These are phyloP conservation scores for Gnathonemus echidnorhynchus DNA, from an alignment of 2,113 vertebrate species.

Conservation along the genomic window DNA sequence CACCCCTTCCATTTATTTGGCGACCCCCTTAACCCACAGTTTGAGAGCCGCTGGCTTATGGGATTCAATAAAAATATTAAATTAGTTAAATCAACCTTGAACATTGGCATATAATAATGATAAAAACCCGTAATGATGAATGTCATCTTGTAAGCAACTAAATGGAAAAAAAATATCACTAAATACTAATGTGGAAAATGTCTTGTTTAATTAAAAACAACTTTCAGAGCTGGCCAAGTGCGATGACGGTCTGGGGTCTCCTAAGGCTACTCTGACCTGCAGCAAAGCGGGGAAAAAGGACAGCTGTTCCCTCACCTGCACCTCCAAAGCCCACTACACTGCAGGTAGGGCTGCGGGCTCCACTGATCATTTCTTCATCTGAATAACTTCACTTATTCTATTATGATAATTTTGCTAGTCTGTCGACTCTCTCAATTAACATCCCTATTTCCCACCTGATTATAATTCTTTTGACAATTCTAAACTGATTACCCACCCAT, in stretches of 20 bases:
- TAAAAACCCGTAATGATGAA: not conserved
- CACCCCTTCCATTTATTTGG: not conserved
- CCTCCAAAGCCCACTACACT: slow-evolving; percentile 79
- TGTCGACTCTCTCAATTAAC: not conserved
- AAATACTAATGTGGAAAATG: not conserved
- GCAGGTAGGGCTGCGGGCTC: slow-evolving; percentile 66
- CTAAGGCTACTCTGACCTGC: slow-evolving; percentile 80
- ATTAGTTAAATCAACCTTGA: not conserved
- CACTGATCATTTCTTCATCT: not conserved
- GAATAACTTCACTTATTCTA: not conserved
- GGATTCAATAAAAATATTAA: not conserved
- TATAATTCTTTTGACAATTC: not conserved
- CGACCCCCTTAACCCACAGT: not conserved
- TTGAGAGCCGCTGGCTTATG: not conserved
- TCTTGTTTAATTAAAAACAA: not conserved
- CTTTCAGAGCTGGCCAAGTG: slow-evolving; percentile 72
- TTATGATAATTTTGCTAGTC: not conserved
- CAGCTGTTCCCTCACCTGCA: slow-evolving; percentile 86
- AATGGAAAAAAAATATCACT: not conserved
- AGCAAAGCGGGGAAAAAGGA: slow-evolving; percentile 88
- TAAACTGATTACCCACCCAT: not conserved
- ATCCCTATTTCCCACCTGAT: not conserved
- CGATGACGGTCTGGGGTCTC: slow-evolving; percentile 58
- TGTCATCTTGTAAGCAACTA: not conserved
- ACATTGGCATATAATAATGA: not conserved